phyloP scores from a whole-genome alignment of 2,113 vertebrate species.

The Sinocyclocheilus maitianheensis region DNA sequence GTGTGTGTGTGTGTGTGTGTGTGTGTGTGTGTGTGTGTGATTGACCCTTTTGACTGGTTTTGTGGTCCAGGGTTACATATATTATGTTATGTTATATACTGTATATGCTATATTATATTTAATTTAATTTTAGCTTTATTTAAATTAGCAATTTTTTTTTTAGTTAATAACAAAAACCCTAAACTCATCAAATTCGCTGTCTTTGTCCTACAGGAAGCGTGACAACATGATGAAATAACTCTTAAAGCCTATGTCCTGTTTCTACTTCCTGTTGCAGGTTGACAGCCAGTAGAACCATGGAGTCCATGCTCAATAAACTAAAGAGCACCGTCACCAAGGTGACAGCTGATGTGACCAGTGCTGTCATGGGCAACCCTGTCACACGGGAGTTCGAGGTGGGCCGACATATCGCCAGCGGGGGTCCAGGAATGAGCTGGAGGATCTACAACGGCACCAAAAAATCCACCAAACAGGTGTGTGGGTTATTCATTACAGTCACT shows the following conservation, averaged over 20 bases:
- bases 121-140: too few relatives aligned
- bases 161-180: too few relatives aligned
- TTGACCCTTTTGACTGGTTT: too few relatives aligned
- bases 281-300: conserved; percentile 79
- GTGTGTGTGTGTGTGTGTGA: too few relatives aligned
- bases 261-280: conserved; percentile 17
- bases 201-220: neutral
- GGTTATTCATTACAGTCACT: neutral
- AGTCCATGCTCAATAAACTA: conserved; percentile 97
- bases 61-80: too few relatives aligned
- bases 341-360: conserved; percentile 96
- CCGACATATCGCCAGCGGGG: conserved; percentile 93
- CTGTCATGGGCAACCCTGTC: conserved; percentile 98
- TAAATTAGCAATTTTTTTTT: too few relatives aligned
- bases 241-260: neutral
- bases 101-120: too few relatives aligned
- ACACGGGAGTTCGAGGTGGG: conserved; percentile 97
- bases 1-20: too few relatives aligned
- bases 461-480: conserved; percentile 93
- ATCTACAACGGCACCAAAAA: conserved; percentile 98
- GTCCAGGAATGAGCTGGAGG: conserved; percentile 93
- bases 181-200: too few relatives aligned
- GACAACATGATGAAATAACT: neutral
- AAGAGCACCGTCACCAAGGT: conserved; percentile 98
- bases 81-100: too few relatives aligned